phyloP scores from a whole-genome alignment of 1,140 invertebrate genomes.

The Oppia nitens region DNA sequence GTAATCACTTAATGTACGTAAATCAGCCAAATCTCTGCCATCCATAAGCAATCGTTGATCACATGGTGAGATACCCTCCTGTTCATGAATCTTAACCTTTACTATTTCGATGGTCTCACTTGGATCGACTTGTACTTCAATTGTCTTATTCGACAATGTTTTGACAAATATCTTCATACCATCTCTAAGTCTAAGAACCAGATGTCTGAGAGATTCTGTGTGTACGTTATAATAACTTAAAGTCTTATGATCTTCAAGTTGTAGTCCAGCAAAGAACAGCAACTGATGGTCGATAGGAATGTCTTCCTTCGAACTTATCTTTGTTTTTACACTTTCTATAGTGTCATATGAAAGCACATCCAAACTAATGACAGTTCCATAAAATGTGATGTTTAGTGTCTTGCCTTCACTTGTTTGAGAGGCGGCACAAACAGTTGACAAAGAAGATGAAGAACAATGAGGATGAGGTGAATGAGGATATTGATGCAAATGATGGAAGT shows the following conservation, averaged over 20 bases:
- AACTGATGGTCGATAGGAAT: constrained; percentile 1
- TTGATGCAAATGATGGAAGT: not conserved
- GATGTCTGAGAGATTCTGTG: not conserved
- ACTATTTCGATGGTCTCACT: constrained; percentile 84
- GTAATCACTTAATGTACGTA: constrained; percentile 37
- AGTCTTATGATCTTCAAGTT: not conserved
- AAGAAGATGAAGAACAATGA: not conserved
- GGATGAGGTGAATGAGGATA: not conserved
- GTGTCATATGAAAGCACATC: not conserved
- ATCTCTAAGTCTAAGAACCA: not conserved
- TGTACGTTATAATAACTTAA: constrained; percentile 1
- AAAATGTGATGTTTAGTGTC: not conserved
- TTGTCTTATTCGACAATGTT: constrained; percentile 57
- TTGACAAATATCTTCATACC: constrained; percentile 25
- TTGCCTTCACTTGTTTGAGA: not conserved
- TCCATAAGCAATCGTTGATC: constrained; percentile 36
- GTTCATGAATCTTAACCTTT: constrained; percentile 70
- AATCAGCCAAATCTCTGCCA: constrained; percentile 35
- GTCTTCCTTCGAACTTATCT: not conserved
- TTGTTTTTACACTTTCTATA: not conserved
- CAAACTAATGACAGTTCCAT: not conserved
- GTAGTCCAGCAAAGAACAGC: not conserved
- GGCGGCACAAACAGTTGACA: not conserved
- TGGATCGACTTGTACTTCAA: constrained; percentile 33
- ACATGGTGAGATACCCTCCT: constrained; percentile 35